These are phyloP conservation scores for Neodon shergylaensis DNA, from an alignment of 2,113 vertebrate species.

Conservation along the genomic window DNA sequence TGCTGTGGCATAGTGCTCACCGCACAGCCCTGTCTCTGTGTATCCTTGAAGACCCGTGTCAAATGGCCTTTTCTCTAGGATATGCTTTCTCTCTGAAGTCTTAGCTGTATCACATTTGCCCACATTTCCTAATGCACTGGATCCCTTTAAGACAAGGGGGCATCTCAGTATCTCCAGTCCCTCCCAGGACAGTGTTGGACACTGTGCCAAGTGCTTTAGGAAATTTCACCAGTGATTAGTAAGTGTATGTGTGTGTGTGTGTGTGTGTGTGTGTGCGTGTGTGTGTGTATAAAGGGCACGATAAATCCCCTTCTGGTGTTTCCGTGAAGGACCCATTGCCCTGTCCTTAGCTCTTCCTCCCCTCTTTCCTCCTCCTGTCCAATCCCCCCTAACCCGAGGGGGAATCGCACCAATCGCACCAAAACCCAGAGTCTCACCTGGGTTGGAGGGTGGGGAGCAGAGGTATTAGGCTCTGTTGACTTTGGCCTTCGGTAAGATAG, in stretches of 20 bases:
- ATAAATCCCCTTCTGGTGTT: not conserved
- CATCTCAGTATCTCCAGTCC: not conserved
- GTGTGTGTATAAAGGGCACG: not conserved
- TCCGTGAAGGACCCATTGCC: not conserved
- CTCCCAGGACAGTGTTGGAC: not conserved
- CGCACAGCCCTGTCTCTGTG: not conserved
- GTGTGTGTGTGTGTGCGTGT: not conserved
- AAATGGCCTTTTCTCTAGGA: not conserved
- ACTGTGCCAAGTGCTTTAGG: not conserved
- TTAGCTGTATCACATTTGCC: not conserved
- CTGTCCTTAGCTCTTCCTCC: not conserved
- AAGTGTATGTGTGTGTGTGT: not conserved
- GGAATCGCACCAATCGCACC: not conserved
- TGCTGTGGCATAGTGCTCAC: not conserved
- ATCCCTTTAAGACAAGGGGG: not conserved
- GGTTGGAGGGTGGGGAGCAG: not conserved
- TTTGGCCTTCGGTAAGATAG: not conserved
- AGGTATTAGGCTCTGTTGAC: not conserved
- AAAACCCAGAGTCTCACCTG: not conserved
- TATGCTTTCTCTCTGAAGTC: not conserved
- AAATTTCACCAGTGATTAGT: not conserved
- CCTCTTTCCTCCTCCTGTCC: not conserved
- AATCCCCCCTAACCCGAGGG: not conserved
- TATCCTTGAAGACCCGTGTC: not conserved
- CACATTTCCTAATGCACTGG: not conserved